phyloP scores from a whole-genome alignment of 2,797 vertebrate species.

The Argentina silus region DNA sequence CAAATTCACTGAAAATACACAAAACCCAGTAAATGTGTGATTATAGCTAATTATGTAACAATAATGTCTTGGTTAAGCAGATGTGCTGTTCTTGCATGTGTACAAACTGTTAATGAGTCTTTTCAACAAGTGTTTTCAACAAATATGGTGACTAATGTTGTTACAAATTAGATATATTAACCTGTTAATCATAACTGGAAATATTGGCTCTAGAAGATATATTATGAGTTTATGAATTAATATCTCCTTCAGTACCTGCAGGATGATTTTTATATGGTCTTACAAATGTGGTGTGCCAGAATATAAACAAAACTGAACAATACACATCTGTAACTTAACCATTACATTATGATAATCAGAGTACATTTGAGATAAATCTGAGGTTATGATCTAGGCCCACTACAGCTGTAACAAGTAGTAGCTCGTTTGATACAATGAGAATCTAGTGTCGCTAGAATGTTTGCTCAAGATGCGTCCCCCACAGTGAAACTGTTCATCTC shows the following conservation, averaged over 20 bases:
- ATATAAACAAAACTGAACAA: not conserved
- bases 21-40: not conserved
- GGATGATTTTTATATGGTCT: not conserved
- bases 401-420: conserved; percentile 13
- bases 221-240: not conserved
- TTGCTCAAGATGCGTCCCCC: conserved; percentile 18
- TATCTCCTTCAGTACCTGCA: not conserved
- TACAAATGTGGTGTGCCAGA: no score
- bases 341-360: not conserved
- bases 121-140: not conserved
- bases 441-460: conserved; percentile 21
- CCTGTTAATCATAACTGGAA: not conserved
- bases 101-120: no score
- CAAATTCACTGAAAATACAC: not conserved
- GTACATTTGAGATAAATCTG: conserved; percentile 3
- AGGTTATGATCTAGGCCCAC: conserved; percentile 5
- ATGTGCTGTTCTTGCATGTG: no score
- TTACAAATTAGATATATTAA: not conserved
- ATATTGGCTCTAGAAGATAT: not conserved
- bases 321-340: conserved; percentile 7
- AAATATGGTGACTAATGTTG: not conserved
- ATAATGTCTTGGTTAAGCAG: no score
- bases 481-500: conserved; percentile 62
- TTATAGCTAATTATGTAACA: not conserved
- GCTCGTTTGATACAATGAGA: conserved; percentile 8